A percentile compares a stretch with the other conserved stretches of the same genome.
Conservation (phyloP, 2,797 vertebrate species). For the Hydrolagus colliei region DNA sequence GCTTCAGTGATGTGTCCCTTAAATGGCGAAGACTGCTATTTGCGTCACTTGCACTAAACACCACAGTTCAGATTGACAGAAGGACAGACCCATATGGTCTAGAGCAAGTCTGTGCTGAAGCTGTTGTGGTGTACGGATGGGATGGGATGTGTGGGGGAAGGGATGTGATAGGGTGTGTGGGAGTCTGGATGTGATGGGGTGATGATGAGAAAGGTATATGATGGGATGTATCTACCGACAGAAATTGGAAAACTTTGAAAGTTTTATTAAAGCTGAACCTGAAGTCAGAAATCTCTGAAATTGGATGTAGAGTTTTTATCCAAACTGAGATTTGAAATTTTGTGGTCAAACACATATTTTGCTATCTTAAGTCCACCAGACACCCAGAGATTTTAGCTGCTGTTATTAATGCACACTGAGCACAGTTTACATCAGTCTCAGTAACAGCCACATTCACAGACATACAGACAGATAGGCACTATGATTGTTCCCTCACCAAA, state of each 20-base stretch:
- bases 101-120: not conserved
- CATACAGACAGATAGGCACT: not conserved
- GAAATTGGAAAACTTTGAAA: not conserved
- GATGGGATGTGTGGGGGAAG: too few species aligned
- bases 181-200: too few species aligned
- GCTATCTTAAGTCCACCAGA: not conserved
- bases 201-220: too few species aligned
- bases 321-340: slow-evolving; percentile 2
- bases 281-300: not conserved
- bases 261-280: not conserved
- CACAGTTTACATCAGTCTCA: not conserved
- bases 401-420: not conserved
- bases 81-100: not conserved
- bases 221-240: not conserved
- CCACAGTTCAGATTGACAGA: not conserved
- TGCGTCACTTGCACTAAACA: not conserved
- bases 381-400: not conserved
- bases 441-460: not conserved
- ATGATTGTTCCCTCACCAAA: not conserved
- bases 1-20: not conserved
- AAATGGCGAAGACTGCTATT: not conserved
- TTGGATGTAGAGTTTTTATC: not conserved
- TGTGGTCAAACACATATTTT: too few species aligned
- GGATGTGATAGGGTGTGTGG: too few species aligned
- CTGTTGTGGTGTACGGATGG: too few species aligned